phyloP scores from a whole-genome alignment of 2,888 invertebrate species.

The Acleris emargana region DNA sequence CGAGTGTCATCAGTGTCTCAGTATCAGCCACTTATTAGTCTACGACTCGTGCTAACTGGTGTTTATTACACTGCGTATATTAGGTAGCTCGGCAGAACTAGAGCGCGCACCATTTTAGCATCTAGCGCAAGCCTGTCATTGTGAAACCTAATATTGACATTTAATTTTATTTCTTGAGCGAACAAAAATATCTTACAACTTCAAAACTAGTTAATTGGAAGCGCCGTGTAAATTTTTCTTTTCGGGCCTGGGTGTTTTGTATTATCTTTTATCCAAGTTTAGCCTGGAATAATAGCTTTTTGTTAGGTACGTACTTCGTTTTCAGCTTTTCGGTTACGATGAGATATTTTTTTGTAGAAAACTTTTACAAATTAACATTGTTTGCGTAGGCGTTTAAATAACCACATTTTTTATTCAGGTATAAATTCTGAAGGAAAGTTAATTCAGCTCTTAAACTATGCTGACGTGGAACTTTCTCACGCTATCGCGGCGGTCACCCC shows the following conservation, averaged over 20 bases:
- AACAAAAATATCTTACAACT: not conserved
- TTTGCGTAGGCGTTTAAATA: conserved; percentile 13
- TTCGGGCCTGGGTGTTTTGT: not conserved
- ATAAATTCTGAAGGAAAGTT: conserved; percentile 16
- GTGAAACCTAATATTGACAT: conserved; percentile 34
- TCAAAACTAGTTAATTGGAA: conserved; percentile 12
- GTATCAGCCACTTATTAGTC: conserved; percentile 26
- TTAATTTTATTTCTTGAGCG: conserved; percentile 20
- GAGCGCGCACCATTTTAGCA: conserved; percentile 50
- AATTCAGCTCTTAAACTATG: conserved; percentile 12
- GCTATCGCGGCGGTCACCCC: conserved; percentile 54
- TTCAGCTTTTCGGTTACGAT: not conserved
- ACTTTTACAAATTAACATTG: not conserved
- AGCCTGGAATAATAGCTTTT: not conserved
- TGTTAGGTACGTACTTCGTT: not conserved
- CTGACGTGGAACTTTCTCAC: conserved; percentile 49
- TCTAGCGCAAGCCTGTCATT: conserved; percentile 36
- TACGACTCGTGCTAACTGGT: conserved; percentile 34
- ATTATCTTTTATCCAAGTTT: not conserved
- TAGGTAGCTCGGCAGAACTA: conserved; percentile 42
- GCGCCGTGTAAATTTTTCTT: conserved; percentile 14
- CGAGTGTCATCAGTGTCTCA: conserved; percentile 19
- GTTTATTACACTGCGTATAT: conserved; percentile 42
- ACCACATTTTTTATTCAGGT: not conserved
- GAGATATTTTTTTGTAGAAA: not conserved